A percentile compares a stretch with the other conserved stretches of the same genome.
Conservation (phyloP, 2,888 invertebrate genomes). For the Meghimatium bilineatum region DNA sequence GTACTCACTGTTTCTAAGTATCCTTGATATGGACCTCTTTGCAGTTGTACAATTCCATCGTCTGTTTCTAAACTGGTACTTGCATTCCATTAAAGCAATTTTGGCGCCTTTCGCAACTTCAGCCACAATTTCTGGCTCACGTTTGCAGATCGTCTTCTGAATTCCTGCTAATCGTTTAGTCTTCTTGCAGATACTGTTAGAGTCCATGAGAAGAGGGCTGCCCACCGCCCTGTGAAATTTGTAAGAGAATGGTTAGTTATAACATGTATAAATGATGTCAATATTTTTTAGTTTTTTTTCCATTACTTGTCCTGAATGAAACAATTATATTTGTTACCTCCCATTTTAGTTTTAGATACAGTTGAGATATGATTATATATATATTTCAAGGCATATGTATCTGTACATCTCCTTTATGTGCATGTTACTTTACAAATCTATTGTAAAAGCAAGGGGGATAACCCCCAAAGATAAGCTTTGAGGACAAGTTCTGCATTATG, state of each 20-base stretch:
- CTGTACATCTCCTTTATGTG: no score
- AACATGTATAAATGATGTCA: no score
- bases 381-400: no score
- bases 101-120: slow-evolving; percentile 89
- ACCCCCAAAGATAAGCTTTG: no score
- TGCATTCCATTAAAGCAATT: slow-evolving; percentile 86
- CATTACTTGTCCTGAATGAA: no score
- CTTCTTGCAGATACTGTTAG: slow-evolving; percentile 91
- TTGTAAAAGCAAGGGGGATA: no score
- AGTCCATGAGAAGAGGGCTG: slow-evolving; percentile 92
- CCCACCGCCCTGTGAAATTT: slow-evolving; percentile 76
- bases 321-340: no score
- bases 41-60: slow-evolving; percentile 92
- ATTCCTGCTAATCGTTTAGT: slow-evolving; percentile 86
- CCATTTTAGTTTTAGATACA: no score
- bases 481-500: no score
- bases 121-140: slow-evolving; percentile 87
- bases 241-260: background rate
- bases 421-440: no score
- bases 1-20: slow-evolving; percentile 87
- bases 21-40: slow-evolving; percentile 88
- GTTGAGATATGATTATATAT: no score
- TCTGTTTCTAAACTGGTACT: slow-evolving; percentile 87
- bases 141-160: slow-evolving; percentile 83
- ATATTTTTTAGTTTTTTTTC: no score